Base-by-base conservation (phyloP, 2,797 vertebrate species). In the Tapera naevia region DNA sequence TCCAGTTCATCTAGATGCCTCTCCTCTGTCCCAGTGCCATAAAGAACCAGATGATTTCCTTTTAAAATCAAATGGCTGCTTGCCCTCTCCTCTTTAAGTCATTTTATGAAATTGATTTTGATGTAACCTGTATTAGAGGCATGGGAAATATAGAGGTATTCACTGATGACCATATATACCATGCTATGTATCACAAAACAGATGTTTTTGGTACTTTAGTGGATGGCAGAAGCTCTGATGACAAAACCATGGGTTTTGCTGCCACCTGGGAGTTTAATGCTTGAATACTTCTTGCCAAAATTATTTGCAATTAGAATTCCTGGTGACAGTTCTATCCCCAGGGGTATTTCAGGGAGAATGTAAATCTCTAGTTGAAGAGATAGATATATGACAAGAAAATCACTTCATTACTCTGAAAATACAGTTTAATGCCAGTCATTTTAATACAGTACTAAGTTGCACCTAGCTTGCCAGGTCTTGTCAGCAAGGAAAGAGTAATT, bases 331-430 rank as follows among this genome's bases (percentile, higher is more conserved):
- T 82, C 53, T 27, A 69, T 23, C 65, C 89, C 65, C 21, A 61
- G 41, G 67, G 78, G 24, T 69, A 60, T 71, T 95, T 80, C 28
- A 28, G 17, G 45, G 24, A 33, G 17, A 74, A 45, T 41, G 51
- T 53, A 85, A 86, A 69, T 58, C 41, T 93, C 61, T 4, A 46
- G 71, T 12, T 79, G 82, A 94, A 71, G 66, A 89, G 50, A 78
- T 71, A 32, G 80, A 87, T 87, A 58, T 53, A 48, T 85, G 88
- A 95, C 85, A 95, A 75, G 89, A 24, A 76, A 85, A 92, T 87
- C 41, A 90, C 74, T 93, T 91, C 37, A 76, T 88, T 90, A 41
- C 69, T 83, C 71, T 79, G 84, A 83, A 95, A 90, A 94, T 60
- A 41, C 13, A 85, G 48, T 75, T 94, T 56, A 60, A 51, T 33